Evolutionary conservation across 2,797 vertebrate species (phyloP).

Genomic region (Gadopsis bispinosus): DNA sequence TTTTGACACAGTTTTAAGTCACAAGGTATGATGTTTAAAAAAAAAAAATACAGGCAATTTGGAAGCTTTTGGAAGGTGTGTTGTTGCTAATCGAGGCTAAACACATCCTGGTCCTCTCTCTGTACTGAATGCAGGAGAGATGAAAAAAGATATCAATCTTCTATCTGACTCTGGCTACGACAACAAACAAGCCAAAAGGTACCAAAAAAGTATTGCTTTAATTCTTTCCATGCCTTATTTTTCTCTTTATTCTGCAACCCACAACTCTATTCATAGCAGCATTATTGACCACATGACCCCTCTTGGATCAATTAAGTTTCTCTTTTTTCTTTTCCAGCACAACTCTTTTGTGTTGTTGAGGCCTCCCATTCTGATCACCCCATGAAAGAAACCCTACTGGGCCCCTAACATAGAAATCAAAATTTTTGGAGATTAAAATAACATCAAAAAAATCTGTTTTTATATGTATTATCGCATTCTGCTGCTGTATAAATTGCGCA

Average conservation of each 20-base stretch:
- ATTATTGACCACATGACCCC: constrained; percentile 27
- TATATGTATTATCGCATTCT: too few relatives aligned
- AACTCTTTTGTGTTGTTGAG: constrained; percentile 20
- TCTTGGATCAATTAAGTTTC: constrained; percentile 25
- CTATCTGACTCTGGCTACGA: constrained; percentile 1
- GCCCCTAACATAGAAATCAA: too few relatives aligned
- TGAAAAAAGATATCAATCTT: constrained; percentile 40
- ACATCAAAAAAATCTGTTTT: too few relatives aligned
- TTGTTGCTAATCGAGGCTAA: constrained; percentile 38
- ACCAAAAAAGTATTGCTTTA: constrained; percentile 24
- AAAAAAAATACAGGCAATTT: neutral
- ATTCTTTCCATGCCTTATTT: constrained; percentile 1
- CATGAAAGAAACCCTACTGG: too few relatives aligned
- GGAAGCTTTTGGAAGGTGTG: constrained; percentile 6
- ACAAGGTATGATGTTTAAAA: constrained; percentile 33
- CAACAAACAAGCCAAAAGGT: constrained; percentile 29
- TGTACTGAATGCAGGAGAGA: constrained; percentile 35
- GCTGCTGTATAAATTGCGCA: too few relatives aligned
- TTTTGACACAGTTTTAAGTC: constrained; percentile 57
- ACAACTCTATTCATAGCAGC: constrained; percentile 60
- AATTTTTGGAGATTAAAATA: too few relatives aligned
- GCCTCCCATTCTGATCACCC: constrained; percentile 11
- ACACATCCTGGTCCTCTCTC: constrained; percentile 34
- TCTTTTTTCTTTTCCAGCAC: constrained; percentile 15
- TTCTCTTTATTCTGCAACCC: constrained; percentile 45